Base-by-base conservation (phyloP, 2,888 invertebrate genomes). In the Cheilosia vulpina region DNA sequence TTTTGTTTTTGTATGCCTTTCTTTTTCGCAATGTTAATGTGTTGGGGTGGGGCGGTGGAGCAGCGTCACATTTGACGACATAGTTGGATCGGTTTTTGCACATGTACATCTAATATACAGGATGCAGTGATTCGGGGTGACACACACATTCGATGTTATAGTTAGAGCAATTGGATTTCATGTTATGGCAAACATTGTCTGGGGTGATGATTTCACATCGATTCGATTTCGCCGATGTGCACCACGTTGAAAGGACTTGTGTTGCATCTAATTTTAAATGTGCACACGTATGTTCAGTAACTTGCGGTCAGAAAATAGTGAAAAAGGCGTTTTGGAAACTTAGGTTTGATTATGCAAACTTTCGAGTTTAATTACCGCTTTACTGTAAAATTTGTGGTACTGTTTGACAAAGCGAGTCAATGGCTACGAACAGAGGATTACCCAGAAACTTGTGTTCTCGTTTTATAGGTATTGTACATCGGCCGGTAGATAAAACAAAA, bases 151-250 rank as follows among this genome's bases (percentile, higher is more conserved):
- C 53, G 19, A 47, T 47, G n/a, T 27, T 47, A 60, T 65, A 57
- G 68, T 65, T 68, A 68, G 47, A 57, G 75, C 71, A 53, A 82
- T 83, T 72, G 72, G 66, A 72, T 78, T 72, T 55, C 6, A 62
- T 78, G 60, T 72, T 66, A 68, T 62, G 24, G 53, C 72, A 72
- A 66, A 82, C 55, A 66, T 55, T 77, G 77, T 81, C 50, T 63
- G 50, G 57, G 47, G 41, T 71, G 71, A 78, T 62, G 78, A 78
- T 83, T 82, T 62, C 66, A 82, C 47, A 47, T 72, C 52, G 38
- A 71, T 71, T 71, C 41, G 65, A 65, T 63, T 53, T 66, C 60
- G 27, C 15, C 60, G 45, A 76, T 60, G 65, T 13, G 38, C 47
- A 47, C n/a, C 50, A 41, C 43, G 19, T 53, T 58, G 60, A 31